Evolutionary conservation across 2,797 vertebrate species (phyloP).

Genomic region (Rhinichthys osculus): DNA sequence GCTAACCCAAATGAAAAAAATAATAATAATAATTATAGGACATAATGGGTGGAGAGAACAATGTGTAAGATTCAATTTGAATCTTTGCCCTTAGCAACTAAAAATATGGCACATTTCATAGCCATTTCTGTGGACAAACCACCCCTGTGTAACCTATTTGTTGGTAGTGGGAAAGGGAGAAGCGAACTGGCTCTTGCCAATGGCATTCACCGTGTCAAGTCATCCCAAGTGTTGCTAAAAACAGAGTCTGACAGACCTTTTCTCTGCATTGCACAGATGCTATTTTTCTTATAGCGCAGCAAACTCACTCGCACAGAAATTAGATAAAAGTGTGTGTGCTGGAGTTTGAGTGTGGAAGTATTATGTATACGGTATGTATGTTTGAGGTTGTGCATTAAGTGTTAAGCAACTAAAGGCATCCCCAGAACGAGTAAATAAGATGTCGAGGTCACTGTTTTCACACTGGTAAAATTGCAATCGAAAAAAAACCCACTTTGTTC

Average conservation of each 20-base stretch:
- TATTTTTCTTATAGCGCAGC: constrained; percentile 37
- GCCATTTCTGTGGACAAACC: not conserved
- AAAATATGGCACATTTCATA: not conserved
- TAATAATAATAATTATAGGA: not conserved
- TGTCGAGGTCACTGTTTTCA: not conserved
- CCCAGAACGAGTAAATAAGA: not conserved
- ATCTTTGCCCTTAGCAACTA: not conserved
- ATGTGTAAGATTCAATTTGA: not conserved
- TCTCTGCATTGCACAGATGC: constrained; percentile 25
- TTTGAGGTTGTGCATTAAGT: not conserved
- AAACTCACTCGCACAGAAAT: not conserved
- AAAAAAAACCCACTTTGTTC: not conserved
- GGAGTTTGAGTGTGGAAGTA: not conserved
- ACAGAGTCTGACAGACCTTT: constrained; percentile 21
- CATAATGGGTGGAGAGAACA: not conserved
- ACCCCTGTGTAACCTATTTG: not conserved
- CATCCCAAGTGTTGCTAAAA: constrained; percentile 43
- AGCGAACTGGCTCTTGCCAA: constrained; percentile 6
- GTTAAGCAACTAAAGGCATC: not conserved
- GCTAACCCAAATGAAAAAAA: not conserved
- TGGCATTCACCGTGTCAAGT: constrained; percentile 30
- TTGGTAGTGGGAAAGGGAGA: not conserved
- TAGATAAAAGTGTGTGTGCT: not conserved
- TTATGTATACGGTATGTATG: not conserved
- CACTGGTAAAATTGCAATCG: not conserved